Evolutionary conservation across 2,888 invertebrate species (phyloP), one percentile per base, ranked within the genome.

Genomic region (Eutolmus rufibarbis): DNA sequence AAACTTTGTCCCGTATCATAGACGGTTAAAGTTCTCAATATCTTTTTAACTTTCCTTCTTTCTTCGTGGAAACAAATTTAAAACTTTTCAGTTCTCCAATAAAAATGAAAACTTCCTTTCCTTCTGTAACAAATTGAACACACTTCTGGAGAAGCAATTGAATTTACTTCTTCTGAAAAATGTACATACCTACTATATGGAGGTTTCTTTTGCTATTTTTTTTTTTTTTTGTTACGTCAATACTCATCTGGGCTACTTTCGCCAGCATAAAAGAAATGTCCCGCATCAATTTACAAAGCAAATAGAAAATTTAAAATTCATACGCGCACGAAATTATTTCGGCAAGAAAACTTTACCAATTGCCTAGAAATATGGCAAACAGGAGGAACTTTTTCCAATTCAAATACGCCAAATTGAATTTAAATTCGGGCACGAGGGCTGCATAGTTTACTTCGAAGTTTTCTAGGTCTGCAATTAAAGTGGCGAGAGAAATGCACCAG

Each of bases 251-350:
- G 34, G 82, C 31, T 57, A 23, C 19, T 56, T 40, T 66, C 23
- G 9, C 28, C 12, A 40, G 37, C 28, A 37, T 23, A 66, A 66
- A 66, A 66, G 57, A 66, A 66, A 57, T 66, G 82, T 66, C 82
- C 82, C 82, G 82, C 82, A 84, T 84, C 82, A 84, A 84, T 84
- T 84, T 84, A 84, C 82, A 84, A 84, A 84, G 66, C 82, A 84
- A 84, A 84, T 84, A 84, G 19, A 66, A 66, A 43, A 84, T 84
- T 84, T 84, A 37, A 84, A 84, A 34, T 84, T 84, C 82, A 84
- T 84, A 84, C 82, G 82, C 46, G 66, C 57, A 84, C 57, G 37
- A 84, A 84, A 84, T 57, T 66, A 84, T 66, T 84, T 84, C 37
- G 23, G 12, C 34, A 8, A 23, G 66, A 37, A 81, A 81, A 84